Percentiles rank a stretch among this genome's conserved stretches.
phyloP scores from a whole-genome alignment of 2,888 invertebrate genomes.

The Eupeodes luniger region DNA sequence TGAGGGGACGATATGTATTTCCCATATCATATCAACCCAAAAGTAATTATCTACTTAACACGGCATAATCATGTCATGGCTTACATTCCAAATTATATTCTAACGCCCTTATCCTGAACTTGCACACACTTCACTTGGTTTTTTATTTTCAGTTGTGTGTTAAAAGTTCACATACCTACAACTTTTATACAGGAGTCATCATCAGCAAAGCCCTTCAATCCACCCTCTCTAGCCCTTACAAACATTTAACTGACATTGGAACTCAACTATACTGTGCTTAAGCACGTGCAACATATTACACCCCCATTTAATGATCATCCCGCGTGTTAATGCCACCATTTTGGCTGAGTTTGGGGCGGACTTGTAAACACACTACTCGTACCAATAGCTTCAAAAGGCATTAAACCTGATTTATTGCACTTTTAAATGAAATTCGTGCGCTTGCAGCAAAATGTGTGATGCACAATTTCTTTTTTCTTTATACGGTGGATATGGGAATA shows the following conservation, averaged over 20 bases:
- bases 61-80: slow-evolving; percentile 69
- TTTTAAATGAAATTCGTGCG: slow-evolving; percentile 76
- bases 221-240: too few relatives aligned
- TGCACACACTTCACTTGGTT: slow-evolving; percentile 49
- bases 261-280: slow-evolving; percentile 19
- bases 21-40: not conserved
- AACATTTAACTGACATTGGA: not conserved
- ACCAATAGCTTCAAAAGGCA: slow-evolving; percentile 50
- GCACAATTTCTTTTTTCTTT: slow-evolving; percentile 24
- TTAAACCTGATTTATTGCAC: slow-evolving; percentile 75
- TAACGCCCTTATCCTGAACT: slow-evolving; percentile 67
- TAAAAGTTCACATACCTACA: slow-evolving; percentile 37
- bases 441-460: slow-evolving; percentile 47
- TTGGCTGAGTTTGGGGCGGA: not conserved
- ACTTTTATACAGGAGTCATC: slow-evolving; percentile 23
- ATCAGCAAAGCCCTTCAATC: slow-evolving; percentile 9
- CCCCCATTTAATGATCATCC: slow-evolving; percentile 61
- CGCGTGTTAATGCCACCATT: slow-evolving; percentile 44
- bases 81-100: slow-evolving; percentile 58
- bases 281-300: slow-evolving; percentile 67
- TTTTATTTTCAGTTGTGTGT: slow-evolving; percentile 10
- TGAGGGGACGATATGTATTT: too few relatives aligned
- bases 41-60: slow-evolving; percentile 72
- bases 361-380: slow-evolving; percentile 36
- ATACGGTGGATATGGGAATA: not conserved